Conservation (phyloP, 2,113 vertebrate species). For the Pygoscelis adeliae region DNA sequence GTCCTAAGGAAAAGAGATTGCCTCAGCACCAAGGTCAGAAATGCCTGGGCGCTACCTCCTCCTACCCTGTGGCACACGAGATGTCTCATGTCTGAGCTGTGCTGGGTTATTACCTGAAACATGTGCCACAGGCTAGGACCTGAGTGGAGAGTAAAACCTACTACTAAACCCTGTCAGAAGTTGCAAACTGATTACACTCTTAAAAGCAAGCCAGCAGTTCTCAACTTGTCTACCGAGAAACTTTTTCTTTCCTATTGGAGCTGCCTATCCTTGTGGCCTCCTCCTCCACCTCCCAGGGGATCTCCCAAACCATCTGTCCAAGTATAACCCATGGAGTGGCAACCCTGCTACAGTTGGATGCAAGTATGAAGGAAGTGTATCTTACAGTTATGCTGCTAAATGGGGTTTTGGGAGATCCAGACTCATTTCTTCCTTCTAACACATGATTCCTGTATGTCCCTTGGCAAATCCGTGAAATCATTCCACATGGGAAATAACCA, state of each 20-base stretch:
- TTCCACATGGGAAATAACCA: background rate
- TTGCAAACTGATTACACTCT: background rate
- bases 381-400: background rate
- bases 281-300: background rate
- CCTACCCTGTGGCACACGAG: background rate
- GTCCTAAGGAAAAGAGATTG: background rate
- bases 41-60: background rate
- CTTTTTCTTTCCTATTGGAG: background rate
- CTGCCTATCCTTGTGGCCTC: background rate
- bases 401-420: background rate
- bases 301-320: background rate
- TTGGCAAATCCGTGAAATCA: background rate
- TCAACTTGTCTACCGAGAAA: background rate
- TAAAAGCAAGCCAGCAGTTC: background rate
- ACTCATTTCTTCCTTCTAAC: background rate
- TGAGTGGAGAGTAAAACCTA: background rate
- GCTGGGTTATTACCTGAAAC: background rate
- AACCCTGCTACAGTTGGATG: background rate
- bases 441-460: background rate
- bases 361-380: background rate
- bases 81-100: background rate
- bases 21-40: background rate
- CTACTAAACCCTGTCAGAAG: background rate
- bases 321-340: background rate
- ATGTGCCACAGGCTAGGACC: background rate